These are phyloP conservation scores for Ianthella basta DNA, from an alignment of 37 sponge, comb jelly and placozoan species.

Conservation along the genomic window DNA sequence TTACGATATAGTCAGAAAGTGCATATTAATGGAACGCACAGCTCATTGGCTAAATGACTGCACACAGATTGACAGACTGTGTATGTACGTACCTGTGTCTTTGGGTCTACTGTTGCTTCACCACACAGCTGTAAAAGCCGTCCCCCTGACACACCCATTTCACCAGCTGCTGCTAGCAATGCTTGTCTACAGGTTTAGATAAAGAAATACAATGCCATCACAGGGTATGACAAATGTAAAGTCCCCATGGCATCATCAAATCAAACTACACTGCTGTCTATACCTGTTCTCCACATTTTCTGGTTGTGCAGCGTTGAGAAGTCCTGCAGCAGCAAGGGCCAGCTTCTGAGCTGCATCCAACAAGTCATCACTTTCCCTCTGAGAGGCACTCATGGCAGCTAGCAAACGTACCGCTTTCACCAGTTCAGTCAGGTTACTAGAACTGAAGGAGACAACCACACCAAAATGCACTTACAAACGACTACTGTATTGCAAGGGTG, in stretches of 20 bases:
- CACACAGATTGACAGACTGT: too few species aligned
- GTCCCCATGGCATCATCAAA: too few species aligned
- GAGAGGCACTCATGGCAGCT: slow-evolving; percentile 73
- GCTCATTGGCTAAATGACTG: too few species aligned
- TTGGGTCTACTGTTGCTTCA: slow-evolving; percentile 77
- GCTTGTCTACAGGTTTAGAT: slow-evolving; percentile 59
- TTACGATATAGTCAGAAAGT: too few species aligned
- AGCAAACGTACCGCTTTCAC: slow-evolving; percentile 89
- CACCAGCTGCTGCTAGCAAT: slow-evolving; percentile 79
- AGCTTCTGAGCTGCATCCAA: slow-evolving; percentile 89
- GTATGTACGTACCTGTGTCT: slow-evolving; percentile 75
- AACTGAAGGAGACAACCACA: slow-evolving; percentile 39
- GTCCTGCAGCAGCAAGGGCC: slow-evolving; percentile 90
- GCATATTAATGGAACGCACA: too few species aligned
- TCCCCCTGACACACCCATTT: slow-evolving; percentile 76
- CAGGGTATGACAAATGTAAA: not conserved
- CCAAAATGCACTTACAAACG: not conserved
- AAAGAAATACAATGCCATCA: slow-evolving; percentile 8
- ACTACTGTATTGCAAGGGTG: too few species aligned
- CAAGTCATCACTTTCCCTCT: slow-evolving; percentile 74
- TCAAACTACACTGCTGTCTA: not conserved
- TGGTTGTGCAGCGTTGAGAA: slow-evolving; percentile 88
- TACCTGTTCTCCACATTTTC: slow-evolving; percentile 64
- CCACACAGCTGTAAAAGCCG: slow-evolving; percentile 72
- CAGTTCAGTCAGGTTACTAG: slow-evolving; percentile 93